phyloP scores from a whole-genome alignment of 2,797 vertebrate genomes.

The Tapera naevia region DNA sequence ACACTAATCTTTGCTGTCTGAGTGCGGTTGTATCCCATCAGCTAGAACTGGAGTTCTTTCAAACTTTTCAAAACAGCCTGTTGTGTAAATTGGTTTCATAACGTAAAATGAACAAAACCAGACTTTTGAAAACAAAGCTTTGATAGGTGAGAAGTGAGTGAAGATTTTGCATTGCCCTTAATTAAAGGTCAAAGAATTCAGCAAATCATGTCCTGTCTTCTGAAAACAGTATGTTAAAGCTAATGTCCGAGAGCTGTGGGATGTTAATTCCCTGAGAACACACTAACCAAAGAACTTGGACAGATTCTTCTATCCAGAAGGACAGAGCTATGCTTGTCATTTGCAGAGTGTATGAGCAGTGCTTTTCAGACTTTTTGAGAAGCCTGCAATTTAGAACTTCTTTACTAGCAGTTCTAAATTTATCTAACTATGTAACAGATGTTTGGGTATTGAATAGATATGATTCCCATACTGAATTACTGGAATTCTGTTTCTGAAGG shows the following conservation, averaged over 20 bases:
- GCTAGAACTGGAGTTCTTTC: not conserved
- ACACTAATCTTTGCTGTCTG: constrained; percentile 32
- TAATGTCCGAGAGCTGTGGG: not conserved
- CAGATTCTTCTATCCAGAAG: not conserved
- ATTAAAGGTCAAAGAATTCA: not conserved
- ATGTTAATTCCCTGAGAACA: not conserved
- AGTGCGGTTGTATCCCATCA: accelerated
- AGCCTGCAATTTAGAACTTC: not conserved
- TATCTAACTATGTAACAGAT: not conserved
- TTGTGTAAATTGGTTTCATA: constrained; percentile 43
- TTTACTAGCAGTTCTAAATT: not conserved
- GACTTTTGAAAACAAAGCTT: not conserved
- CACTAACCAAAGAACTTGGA: not conserved
- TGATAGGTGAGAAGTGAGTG: not conserved
- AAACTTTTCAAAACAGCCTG: not conserved
- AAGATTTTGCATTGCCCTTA: not conserved
- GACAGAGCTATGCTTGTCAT: not conserved
- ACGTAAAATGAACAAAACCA: not conserved
- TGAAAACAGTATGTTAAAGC: not conserved
- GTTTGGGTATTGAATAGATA: not conserved
- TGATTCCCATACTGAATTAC: not conserved
- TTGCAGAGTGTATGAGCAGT: not conserved
- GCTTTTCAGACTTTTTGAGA: not conserved
- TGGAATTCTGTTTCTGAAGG: not conserved
- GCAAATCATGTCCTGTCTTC: not conserved